Evolutionary conservation across 1,140 invertebrate species (phyloP).

Genomic region (Meteorus sp.): DNA sequence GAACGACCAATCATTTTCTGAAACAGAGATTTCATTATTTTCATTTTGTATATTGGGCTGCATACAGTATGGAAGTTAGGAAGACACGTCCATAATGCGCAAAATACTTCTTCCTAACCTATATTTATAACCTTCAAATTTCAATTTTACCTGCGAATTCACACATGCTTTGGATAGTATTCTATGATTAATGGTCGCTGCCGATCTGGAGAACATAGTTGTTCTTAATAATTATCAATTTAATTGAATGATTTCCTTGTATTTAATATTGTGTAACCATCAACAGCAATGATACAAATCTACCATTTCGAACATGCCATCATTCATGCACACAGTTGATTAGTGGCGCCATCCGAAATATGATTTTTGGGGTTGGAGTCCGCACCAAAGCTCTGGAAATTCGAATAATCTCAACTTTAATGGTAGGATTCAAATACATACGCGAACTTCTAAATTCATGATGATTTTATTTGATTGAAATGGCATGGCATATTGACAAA

Average conservation of each 20-base stretch:
- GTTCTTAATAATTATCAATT: background rate
- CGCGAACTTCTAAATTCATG: background rate
- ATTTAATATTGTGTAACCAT: conserved; percentile 12
- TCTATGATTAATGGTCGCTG: conserved; percentile 19
- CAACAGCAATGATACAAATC: background rate
- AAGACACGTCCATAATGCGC: background rate
- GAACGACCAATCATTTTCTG: conserved; percentile 21
- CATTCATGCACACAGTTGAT: background rate
- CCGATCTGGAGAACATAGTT: conserved; percentile 25
- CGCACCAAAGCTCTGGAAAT: no score
- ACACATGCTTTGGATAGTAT: conserved; percentile 17
- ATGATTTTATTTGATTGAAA: conserved; percentile 16
- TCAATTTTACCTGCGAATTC: conserved; percentile 25
- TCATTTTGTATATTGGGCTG: background rate
- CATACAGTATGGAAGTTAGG: background rate
- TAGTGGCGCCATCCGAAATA: background rate
- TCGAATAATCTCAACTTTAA: background rate
- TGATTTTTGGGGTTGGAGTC: no score
- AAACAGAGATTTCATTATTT: conserved; percentile 4
- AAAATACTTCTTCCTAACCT: conserved; percentile 3
- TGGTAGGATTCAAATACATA: background rate
- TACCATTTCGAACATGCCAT: background rate
- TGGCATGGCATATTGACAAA: conserved; percentile 16
- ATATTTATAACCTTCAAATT: conserved; percentile 21
- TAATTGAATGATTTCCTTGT: conserved; percentile 5